A percentile compares a stretch with the other conserved stretches of the same genome.
These are phyloP conservation scores for Itoplectis maculator DNA, from an alignment of 2,888 invertebrate genomes.

Conservation along the genomic window DNA sequence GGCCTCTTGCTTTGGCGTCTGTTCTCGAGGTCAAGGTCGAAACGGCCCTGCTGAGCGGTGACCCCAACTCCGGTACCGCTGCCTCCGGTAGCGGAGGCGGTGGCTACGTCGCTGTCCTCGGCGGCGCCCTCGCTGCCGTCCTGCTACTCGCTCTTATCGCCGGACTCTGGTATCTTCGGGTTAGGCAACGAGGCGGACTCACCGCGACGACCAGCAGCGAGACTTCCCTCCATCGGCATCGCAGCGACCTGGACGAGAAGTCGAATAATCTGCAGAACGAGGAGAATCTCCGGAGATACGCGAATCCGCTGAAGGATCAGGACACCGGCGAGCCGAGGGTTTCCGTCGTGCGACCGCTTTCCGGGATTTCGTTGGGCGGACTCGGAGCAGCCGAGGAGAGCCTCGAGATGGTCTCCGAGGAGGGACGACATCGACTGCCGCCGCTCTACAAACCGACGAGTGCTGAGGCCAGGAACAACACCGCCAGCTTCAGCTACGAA, in stretches of 20 bases:
- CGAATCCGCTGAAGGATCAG: slow-evolving; percentile 91
- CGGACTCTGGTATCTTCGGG: slow-evolving; percentile 80
- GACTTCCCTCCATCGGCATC: slow-evolving; percentile 85
- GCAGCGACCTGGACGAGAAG: slow-evolving; percentile 91
- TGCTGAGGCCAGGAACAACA: slow-evolving; percentile 93
- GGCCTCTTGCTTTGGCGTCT: slow-evolving; percentile 89
- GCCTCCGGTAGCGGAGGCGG: slow-evolving; percentile 66
- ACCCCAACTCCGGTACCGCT: slow-evolving; percentile 77
- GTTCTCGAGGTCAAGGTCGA: slow-evolving; percentile 92
- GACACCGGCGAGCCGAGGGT: slow-evolving; percentile 86
- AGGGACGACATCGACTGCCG: slow-evolving; percentile 85
- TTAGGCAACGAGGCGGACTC: slow-evolving; percentile 79
- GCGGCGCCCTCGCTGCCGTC: slow-evolving; percentile 79
- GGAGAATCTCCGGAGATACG: slow-evolving; percentile 93
- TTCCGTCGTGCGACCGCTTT: slow-evolving; percentile 84
- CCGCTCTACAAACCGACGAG: slow-evolving; percentile 93
- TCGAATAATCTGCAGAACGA: slow-evolving; percentile 96
- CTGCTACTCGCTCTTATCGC: slow-evolving; percentile 78
- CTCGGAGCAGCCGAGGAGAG: slow-evolving; percentile 86
- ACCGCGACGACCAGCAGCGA: slow-evolving; percentile 83
- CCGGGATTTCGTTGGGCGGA: slow-evolving; percentile 85
- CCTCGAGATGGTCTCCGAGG: slow-evolving; percentile 88
- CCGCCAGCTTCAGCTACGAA: slow-evolving; percentile 86
- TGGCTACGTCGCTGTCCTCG: slow-evolving; percentile 80
- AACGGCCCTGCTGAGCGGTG: slow-evolving; percentile 88